Percentiles rank a stretch among this genome's conserved stretches.
Conservation (phyloP, 2,113 vertebrate genomes). For the Verasper variegatus region DNA sequence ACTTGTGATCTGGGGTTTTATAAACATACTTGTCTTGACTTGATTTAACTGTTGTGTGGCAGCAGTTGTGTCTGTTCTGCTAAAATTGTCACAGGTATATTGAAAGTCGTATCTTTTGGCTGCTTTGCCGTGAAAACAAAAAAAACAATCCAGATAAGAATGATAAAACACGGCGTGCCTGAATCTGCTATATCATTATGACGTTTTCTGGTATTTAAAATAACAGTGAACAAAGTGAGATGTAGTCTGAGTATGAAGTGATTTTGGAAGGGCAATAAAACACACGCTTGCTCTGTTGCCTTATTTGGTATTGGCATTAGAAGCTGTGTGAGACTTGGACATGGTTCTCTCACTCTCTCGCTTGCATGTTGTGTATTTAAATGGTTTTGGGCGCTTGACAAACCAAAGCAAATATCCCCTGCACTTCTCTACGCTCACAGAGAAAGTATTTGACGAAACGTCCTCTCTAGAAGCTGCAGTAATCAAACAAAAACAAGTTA, state of each 20-base stretch:
- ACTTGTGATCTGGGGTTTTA: slow-evolving; percentile 45
- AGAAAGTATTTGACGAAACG: slow-evolving; percentile 59
- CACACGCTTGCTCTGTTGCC: slow-evolving; percentile 60
- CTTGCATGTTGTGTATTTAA: slow-evolving; percentile 67
- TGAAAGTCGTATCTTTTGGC: neutral
- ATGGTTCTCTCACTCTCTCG: slow-evolving; percentile 44
- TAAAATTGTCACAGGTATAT: neutral
- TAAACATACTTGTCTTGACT: slow-evolving; percentile 33
- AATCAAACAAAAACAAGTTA: slow-evolving; percentile 58
- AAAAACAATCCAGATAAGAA: neutral
- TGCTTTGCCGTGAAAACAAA: slow-evolving; percentile 9
- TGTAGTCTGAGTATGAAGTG: slow-evolving; percentile 44
- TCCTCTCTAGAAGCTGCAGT: slow-evolving; percentile 7
- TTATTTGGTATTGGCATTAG: slow-evolving; percentile 79
- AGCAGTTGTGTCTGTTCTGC: slow-evolving; percentile 1
- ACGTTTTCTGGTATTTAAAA: slow-evolving; percentile 37
- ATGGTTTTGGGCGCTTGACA: slow-evolving; percentile 69
- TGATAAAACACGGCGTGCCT: slow-evolving; percentile 13
- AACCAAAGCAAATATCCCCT: slow-evolving; percentile 70
- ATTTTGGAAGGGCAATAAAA: slow-evolving; percentile 56
- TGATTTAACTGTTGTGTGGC: slow-evolving; percentile 10
- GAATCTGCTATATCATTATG: slow-evolving; percentile 26
- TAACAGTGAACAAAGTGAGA: slow-evolving; percentile 25
- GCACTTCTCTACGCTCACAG: slow-evolving; percentile 52
- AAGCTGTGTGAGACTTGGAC: slow-evolving; percentile 58